Conservation (phyloP, 2,113 vertebrate genomes). For the Ondatra zibethicus region DNA sequence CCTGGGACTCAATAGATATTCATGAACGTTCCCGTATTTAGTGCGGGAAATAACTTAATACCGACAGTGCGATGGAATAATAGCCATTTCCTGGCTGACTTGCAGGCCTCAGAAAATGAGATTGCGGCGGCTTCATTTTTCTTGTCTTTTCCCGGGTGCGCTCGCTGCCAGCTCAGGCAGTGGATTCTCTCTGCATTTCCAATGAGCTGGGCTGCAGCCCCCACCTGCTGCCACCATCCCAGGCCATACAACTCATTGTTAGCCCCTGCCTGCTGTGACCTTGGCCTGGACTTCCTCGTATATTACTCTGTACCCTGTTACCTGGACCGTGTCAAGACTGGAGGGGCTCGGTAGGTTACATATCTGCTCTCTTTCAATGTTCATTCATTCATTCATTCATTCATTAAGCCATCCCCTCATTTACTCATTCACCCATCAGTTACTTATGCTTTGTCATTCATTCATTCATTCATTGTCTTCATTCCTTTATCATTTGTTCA, state of each 20-base stretch:
- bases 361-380: neutral
- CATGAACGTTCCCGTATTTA: conserved; percentile 99
- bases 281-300: conserved; percentile 27
- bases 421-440: neutral
- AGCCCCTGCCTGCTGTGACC: neutral
- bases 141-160: conserved; percentile 93
- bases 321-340: neutral
- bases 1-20: conserved; percentile 99
- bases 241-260: neutral
- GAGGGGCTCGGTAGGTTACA: neutral
- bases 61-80: conserved; percentile 99
- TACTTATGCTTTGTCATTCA: neutral
- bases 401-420: neutral
- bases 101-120: conserved; percentile 99
- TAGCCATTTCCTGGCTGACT: conserved; percentile 99
- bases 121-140: conserved; percentile 98
- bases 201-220: conserved; percentile 89
- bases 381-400: neutral
- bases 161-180: conserved; percentile 86
- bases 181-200: conserved; percentile 92
- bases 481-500: too few species aligned
- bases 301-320: neutral
- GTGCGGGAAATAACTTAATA: conserved; percentile 99
- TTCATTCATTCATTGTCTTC: neutral
- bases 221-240: neutral